phyloP scores from a whole-genome alignment of 2,113 vertebrate species.

The Dissostichus mawsoni region DNA sequence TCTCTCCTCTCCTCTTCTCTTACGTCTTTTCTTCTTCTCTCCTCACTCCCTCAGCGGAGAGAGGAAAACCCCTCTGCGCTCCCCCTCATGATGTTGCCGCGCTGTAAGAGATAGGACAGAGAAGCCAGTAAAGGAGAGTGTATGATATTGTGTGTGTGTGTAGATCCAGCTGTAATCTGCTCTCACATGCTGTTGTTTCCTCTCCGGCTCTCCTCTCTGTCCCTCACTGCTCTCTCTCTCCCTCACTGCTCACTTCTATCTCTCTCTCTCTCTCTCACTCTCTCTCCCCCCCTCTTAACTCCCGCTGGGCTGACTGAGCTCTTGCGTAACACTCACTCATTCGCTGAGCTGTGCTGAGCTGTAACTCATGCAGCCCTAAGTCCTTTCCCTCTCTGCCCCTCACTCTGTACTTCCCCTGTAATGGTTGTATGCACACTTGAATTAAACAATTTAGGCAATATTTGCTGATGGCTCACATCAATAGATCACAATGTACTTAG shows the following conservation, averaged over 20 bases:
- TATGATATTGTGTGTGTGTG: constrained; percentile 5
- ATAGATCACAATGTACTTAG: not conserved
- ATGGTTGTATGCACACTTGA: not conserved
- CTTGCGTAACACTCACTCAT: constrained; percentile 80
- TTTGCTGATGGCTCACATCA: not conserved
- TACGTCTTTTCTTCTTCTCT: constrained; percentile 6
- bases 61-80: constrained; percentile 13
- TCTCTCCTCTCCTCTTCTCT: not conserved
- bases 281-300: constrained; percentile 61
- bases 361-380: constrained; percentile 78
- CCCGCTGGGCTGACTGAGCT: constrained; percentile 77
- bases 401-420: not conserved
- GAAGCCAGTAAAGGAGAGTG: constrained; percentile 34
- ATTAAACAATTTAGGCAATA: constrained; percentile 7
- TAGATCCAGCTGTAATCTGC: constrained; percentile 69
- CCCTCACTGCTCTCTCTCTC: constrained; percentile 41
- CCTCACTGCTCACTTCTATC: constrained; percentile 22
- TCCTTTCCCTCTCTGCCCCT: constrained; percentile 71
- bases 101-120: constrained; percentile 40
- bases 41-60: constrained; percentile 41
- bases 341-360: constrained; percentile 71
- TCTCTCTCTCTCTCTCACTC: constrained; percentile 32
- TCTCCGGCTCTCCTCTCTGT: constrained; percentile 40
- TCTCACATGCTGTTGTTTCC: constrained; percentile 38
- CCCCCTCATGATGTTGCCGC: constrained; percentile 47